A percentile compares a stretch with the other conserved stretches of the same genome.
Evolutionary conservation across 2,113 vertebrate genomes (phyloP).

Genomic region (Neoarius graeffei): DNA sequence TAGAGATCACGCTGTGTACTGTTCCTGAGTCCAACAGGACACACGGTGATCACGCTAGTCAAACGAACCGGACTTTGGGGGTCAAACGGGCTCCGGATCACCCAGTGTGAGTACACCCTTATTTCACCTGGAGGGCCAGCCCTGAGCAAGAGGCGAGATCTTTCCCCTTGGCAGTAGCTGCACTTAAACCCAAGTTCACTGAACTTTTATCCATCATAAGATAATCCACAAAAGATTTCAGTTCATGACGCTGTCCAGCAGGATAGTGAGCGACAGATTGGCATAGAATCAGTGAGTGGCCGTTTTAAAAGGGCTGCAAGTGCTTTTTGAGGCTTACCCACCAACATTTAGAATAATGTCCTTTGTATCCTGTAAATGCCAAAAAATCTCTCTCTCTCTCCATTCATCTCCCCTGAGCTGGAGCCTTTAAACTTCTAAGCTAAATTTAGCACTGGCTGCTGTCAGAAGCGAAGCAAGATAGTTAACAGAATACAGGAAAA

Average conservation of each 20-base stretch:
- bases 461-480: background rate
- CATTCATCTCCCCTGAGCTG: constrained; percentile 2
- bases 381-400: background rate
- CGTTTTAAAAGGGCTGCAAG: background rate
- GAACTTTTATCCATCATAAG: background rate
- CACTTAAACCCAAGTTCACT: background rate
- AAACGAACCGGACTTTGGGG: too few relatives aligned
- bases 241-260: background rate
- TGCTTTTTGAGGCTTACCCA: background rate
- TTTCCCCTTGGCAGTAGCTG: background rate
- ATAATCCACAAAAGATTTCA: background rate
- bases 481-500: background rate
- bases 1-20: too few relatives aligned
- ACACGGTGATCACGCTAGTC: too few relatives aligned
- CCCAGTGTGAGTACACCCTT: too few relatives aligned
- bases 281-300: background rate
- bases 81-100: too few relatives aligned
- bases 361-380: constrained; percentile 11
- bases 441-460: constrained; percentile 20
- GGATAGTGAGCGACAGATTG: background rate
- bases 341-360: constrained; percentile 17
- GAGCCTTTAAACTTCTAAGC: constrained; percentile 34
- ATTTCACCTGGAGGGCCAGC: too few relatives aligned
- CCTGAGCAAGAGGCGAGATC: background rate
- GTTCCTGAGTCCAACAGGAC: too few relatives aligned